Percentiles rank a stretch among this genome's conserved stretches.
These are phyloP conservation scores for Gisinianus flammeolus DNA, from an alignment of 2,888 invertebrate species.

Conservation along the genomic window DNA sequence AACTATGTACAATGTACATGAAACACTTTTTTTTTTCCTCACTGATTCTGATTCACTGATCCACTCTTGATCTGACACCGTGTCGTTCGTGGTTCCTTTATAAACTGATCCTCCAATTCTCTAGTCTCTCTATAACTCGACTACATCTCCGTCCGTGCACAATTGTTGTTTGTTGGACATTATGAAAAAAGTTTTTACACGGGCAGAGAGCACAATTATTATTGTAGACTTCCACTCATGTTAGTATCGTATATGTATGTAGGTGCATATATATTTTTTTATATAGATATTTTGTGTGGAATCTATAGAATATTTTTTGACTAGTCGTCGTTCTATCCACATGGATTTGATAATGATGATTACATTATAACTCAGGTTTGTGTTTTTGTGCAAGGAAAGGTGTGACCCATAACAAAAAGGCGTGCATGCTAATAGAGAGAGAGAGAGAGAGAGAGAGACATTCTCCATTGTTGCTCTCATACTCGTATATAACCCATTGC, in stretches of 20 bases:
- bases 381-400: constrained; percentile 17
- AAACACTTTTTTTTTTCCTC: constrained; percentile 14
- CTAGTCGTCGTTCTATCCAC: background rate
- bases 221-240: constrained; percentile 12
- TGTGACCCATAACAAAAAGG: constrained; percentile 38
- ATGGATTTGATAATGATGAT: constrained; percentile 12
- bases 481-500: background rate
- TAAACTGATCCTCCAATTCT: background rate
- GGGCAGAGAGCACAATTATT: constrained; percentile 30
- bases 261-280: background rate
- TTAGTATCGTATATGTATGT: background rate
- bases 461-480: constrained; percentile 24
- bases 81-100: constrained; percentile 13
- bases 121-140: background rate
- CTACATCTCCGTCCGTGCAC: background rate
- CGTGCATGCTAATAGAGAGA: constrained; percentile 36
- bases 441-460: no score
- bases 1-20: background rate
- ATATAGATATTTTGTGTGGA: background rate
- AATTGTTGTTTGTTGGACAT: constrained; percentile 1
- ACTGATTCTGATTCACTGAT: constrained; percentile 10
- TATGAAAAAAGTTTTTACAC: constrained; percentile 18
- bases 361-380: constrained; percentile 10
- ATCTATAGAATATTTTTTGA: background rate
- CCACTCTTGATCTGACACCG: constrained; percentile 22